phyloP scores from a whole-genome alignment of 1,140 invertebrate species.

The Zaprionus nigranus region DNA sequence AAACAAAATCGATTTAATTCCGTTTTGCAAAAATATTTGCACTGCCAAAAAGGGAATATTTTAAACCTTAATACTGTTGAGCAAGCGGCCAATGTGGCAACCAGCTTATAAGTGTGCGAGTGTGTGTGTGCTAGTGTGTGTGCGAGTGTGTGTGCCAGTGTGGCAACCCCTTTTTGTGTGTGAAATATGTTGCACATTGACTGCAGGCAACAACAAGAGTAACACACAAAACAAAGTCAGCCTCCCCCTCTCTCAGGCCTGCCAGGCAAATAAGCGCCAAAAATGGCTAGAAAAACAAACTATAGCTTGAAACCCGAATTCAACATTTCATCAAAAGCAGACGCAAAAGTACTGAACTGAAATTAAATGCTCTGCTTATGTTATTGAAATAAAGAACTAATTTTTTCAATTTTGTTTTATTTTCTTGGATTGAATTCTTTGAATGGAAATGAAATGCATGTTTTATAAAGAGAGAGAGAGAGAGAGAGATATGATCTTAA shows the following conservation, averaged over 20 bases:
- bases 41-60: conserved; percentile 68
- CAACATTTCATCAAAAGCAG: conserved; percentile 5
- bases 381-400: too few relatives aligned
- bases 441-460: too few relatives aligned
- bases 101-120: conserved; percentile 19
- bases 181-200: conserved; percentile 32
- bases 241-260: background rate
- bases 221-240: conserved; percentile 8
- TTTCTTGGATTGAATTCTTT: too few relatives aligned
- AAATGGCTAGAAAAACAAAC: background rate
- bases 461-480: too few relatives aligned
- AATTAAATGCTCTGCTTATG: too few relatives aligned
- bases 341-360: background rate
- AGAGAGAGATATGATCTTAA: too few relatives aligned
- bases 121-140: conserved; percentile 1
- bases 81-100: conserved; percentile 31
- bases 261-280: conserved; percentile 7
- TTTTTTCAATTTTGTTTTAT: too few relatives aligned
- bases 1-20: conserved; percentile 51
- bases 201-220: conserved; percentile 15
- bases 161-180: conserved; percentile 27
- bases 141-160: conserved; percentile 8
- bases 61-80: conserved; percentile 71
- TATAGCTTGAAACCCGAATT: background rate
- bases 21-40: conserved; percentile 67